These are phyloP conservation scores for Lithodes maja DNA, from an alignment of 2,888 invertebrate species.

Conservation along the genomic window DNA sequence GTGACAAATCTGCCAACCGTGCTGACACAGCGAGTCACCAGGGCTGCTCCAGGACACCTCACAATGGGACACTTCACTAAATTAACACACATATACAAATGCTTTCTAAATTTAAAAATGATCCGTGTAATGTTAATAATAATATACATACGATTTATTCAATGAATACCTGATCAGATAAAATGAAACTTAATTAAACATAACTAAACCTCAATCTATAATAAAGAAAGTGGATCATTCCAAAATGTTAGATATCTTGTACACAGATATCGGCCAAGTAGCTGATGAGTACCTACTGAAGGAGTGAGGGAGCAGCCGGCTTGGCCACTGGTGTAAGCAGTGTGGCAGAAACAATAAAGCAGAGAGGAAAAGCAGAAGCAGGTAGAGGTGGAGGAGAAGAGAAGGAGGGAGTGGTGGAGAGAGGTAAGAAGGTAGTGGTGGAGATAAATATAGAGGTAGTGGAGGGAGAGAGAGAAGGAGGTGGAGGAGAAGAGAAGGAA, in stretches of 20 bases:
- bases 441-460: background rate
- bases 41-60: background rate
- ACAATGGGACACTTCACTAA: background rate
- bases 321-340: background rate
- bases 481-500: slow-evolving; percentile 3
- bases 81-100: too few relatives aligned
- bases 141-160: too few relatives aligned
- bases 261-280: background rate
- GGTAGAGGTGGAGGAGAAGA: background rate
- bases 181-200: too few relatives aligned
- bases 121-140: too few relatives aligned
- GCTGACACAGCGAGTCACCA: slow-evolving; percentile 18
- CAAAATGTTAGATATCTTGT: background rate
- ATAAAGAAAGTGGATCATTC: background rate
- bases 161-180: too few relatives aligned
- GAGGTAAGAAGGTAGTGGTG: background rate
- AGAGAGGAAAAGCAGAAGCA: background rate
- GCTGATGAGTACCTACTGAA: background rate
- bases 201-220: too few relatives aligned
- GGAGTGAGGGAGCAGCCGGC: background rate
- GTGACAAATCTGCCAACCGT: slow-evolving; percentile 10
- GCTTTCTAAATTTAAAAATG: too few relatives aligned
- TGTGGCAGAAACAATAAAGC: background rate
- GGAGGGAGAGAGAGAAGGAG: background rate
- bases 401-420: background rate